Base-by-base conservation (phyloP, 2,888 invertebrate genomes). In the Thelaira solivaga region DNA sequence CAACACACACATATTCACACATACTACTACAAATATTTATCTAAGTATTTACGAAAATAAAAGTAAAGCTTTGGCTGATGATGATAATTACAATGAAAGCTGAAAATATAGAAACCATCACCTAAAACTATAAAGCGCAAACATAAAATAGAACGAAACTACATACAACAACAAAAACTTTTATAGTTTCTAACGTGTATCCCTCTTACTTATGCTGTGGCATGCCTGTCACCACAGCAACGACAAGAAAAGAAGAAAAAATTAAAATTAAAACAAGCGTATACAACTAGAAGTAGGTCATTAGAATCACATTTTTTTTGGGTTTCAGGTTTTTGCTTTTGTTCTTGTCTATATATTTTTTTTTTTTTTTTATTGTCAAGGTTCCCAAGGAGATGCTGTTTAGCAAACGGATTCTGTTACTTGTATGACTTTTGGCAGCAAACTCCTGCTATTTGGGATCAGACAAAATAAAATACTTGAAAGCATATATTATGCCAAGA, bases 321-420 rank as follows among this genome's bases (percentile, higher is more conserved):
- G 20, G 10, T 49, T 51, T 62, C 13, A 16, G 4, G 55, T 51
- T 51, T 55, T 62, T 51, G 10, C 45, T 55, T 73, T 26, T 47
- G 26, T 69, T 75, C 7, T 51, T 69, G 76, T 72, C 72, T 77
- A 67, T 34, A 31, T 29, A 59, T 34, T 47, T 78, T 64, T 69
- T 78, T 74, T 74, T 78, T 74, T 34, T 47, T 78, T 64, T 69
- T 78, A 78, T 74, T 78, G 78, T 78, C 78, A 78, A 78, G 78
- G 78, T 78, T 78, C 74, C 51, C 41, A 34, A 39, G 47, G 45
- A 74, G 53, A 24, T 55, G 26, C 34, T 34, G 43, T 47, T 62
- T 45, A 29, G 22, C 3, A 49, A 18, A 2, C 59, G 67, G 51
- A 13, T 57, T 67, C 47, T 47, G 24, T 10, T 34, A 5, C 22